Evolutionary conservation across 2,113 vertebrate genomes (phyloP).

Genomic region (Pachyramphus minor): DNA sequence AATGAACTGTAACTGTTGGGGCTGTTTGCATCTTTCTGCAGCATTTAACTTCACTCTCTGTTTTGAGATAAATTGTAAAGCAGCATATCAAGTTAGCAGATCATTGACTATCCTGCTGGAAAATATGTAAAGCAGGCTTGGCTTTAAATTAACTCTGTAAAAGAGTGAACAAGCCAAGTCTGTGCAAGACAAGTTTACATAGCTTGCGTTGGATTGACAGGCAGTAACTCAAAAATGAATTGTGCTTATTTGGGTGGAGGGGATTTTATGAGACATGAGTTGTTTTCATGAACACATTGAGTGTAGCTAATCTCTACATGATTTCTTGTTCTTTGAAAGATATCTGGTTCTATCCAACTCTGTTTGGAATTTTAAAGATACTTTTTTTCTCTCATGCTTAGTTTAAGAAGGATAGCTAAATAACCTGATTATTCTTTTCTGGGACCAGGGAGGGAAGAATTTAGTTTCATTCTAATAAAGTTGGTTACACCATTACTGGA

Average conservation of each 20-base stretch:
- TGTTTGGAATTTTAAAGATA: neutral
- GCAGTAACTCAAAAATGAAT: neutral
- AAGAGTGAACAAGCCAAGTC: neutral
- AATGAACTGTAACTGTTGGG: neutral
- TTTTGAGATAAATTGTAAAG: conserved; percentile 7
- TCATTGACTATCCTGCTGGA: conserved; percentile 9
- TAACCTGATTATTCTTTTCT: neutral
- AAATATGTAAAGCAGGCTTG: neutral
- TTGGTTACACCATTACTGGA: neutral
- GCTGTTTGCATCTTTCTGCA: neutral
- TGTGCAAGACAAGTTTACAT: neutral
- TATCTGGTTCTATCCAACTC: neutral
- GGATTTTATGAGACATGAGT: neutral
- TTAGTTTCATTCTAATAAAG: neutral
- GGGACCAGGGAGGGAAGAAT: neutral
- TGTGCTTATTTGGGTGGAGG: neutral
- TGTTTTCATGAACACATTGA: neutral
- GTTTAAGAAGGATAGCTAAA: neutral
- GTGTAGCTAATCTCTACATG: neutral
- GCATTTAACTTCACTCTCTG: conserved; percentile 9
- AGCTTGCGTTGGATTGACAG: neutral
- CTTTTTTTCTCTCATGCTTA: neutral
- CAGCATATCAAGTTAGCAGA: conserved; percentile 2
- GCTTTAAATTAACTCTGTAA: neutral
- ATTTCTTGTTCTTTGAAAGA: neutral